phyloP scores from a whole-genome alignment of 2,888 invertebrate genomes.

The Nebria salina region DNA sequence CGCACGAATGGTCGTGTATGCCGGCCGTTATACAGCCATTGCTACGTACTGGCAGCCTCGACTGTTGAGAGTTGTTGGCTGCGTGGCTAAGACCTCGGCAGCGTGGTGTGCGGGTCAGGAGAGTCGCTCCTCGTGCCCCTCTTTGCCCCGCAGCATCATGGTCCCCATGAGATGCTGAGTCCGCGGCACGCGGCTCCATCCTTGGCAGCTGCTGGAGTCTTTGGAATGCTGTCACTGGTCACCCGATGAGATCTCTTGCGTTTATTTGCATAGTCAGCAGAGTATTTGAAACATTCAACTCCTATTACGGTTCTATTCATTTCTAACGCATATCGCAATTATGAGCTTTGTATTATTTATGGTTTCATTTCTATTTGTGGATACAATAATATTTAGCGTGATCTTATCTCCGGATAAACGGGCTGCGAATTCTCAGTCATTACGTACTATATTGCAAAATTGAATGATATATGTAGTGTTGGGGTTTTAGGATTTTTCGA shows the following conservation, averaged over 20 bases:
- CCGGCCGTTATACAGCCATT: slow-evolving; percentile 15
- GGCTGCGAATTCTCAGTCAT: not conserved
- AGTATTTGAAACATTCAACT: not conserved
- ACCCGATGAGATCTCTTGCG: slow-evolving; percentile 54
- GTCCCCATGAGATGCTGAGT: slow-evolving; percentile 17
- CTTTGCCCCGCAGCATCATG: not conserved
- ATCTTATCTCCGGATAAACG: not conserved
- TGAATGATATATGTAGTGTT: not conserved
- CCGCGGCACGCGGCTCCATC: slow-evolving; percentile 22
- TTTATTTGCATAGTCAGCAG: slow-evolving; percentile 51
- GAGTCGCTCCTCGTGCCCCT: slow-evolving; percentile 8
- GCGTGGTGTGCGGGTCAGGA: slow-evolving; percentile 39
- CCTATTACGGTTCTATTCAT: not conserved
- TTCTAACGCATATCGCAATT: not conserved
- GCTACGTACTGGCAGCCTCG: slow-evolving; percentile 18
- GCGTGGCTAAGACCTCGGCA: slow-evolving; percentile 19
- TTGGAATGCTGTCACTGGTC: slow-evolving; percentile 60
- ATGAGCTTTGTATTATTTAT: not conserved
- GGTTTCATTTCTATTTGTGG: not conserved
- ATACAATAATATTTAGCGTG: not conserved
- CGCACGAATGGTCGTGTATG: not conserved
- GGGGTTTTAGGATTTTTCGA: too few relatives aligned
- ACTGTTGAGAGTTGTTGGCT: slow-evolving; percentile 12
- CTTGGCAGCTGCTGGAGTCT: slow-evolving; percentile 50
- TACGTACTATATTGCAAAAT: not conserved